Evolutionary conservation across 2,797 vertebrate species (phyloP).

Genomic region (Lagorchestes hirsutus): DNA sequence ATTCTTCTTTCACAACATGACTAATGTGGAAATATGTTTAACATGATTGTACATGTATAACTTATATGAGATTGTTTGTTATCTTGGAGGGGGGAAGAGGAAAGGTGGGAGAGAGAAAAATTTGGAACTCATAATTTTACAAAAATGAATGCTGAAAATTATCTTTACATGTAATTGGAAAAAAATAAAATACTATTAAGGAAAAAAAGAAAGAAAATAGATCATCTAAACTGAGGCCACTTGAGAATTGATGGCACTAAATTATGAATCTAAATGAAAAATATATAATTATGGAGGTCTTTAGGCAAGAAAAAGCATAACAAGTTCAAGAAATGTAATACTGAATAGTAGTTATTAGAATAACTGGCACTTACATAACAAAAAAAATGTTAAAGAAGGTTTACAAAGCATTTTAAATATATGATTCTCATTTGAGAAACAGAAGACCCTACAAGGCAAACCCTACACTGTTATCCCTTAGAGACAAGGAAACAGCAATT

Average conservation of each 20-base stretch:
- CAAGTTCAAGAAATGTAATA: background rate
- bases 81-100: no score
- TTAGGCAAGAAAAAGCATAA: background rate
- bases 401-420: background rate
- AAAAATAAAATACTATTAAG: no score
- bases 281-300: background rate
- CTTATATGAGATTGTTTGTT: no score
- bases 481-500: background rate
- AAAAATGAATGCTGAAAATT: no score
- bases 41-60: no score
- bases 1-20: no score
- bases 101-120: no score
- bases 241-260: background rate
- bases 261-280: background rate
- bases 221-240: background rate
- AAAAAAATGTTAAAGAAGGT: background rate
- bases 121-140: no score
- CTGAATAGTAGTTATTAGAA: background rate
- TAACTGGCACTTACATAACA: background rate
- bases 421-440: background rate
- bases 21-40: no score
- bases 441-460: background rate
- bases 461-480: background rate
- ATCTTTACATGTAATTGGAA: no score
- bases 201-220: background rate